A percentile compares a stretch with the other conserved stretches of the same genome.
Conservation (phyloP, 1,140 invertebrate genomes). For the Papilio glaucus region DNA sequence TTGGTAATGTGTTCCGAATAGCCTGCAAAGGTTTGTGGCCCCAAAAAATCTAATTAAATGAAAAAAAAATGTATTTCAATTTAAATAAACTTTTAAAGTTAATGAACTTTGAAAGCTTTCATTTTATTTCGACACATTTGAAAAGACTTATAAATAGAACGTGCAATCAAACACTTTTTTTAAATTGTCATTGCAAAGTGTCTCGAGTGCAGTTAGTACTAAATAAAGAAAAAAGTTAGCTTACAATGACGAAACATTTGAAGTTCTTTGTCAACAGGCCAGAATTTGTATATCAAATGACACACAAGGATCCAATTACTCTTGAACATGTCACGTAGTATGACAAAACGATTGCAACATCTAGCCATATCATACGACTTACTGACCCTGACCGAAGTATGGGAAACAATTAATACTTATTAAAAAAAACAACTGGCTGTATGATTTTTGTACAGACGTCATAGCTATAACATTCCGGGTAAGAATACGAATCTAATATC, state of each 20-base stretch:
- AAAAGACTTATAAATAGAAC: neutral
- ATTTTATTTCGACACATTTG: too few species aligned
- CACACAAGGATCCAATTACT: neutral
- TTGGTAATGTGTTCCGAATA: too few species aligned
- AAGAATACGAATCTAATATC: too few species aligned
- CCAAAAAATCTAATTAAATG: too few species aligned
- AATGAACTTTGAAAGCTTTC: too few species aligned
- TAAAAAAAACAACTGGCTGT: neutral
- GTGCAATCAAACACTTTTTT: too few species aligned
- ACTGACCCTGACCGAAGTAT: neutral
- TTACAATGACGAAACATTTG: conserved; percentile 13
- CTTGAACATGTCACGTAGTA: neutral
- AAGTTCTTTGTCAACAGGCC: neutral
- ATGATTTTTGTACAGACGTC: neutral
- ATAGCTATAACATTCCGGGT: neutral
- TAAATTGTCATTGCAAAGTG: neutral
- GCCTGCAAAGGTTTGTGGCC: too few species aligned
- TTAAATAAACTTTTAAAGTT: too few species aligned
- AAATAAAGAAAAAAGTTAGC: neutral
- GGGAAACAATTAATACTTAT: neutral
- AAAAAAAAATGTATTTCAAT: too few species aligned
- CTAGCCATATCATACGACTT: neutral
- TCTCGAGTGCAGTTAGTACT: too few species aligned
- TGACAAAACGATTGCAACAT: neutral
- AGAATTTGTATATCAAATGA: conserved; percentile 4